Base-by-base conservation (phyloP, 2,113 vertebrate genomes). In the Antechinus flavipes region DNA sequence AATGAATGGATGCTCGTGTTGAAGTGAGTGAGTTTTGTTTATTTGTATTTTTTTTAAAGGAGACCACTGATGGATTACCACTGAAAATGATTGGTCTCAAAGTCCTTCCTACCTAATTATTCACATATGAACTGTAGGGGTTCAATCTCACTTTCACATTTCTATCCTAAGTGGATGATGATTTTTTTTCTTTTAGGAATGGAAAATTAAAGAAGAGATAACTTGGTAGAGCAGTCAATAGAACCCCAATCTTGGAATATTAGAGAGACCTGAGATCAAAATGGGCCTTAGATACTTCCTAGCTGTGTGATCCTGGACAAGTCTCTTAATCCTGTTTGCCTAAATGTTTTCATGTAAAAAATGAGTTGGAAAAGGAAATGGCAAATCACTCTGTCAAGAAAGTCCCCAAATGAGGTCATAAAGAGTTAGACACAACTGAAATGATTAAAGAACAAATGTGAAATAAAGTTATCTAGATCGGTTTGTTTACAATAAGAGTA, bases 41-140 rank as follows among this genome's bases (percentile, higher is more conserved):
- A 84, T 84, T 42, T 93, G 61, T 47, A 10, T 68, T 68, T 68
- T 35, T 91, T 92, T 90, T 58, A 22, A 89, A 16, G 8, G 6
- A 76, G 23, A 96, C 94, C 92, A 92, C 42, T 92, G 90, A 92
- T 52, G 52, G 35, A 84, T 0, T 61, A 92, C 91, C 27, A 93
- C 68, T 91, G 91, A 2, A 93, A 95, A 89, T 90, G 6, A 90
- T 68, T 8, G 89, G 27, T 91, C 90, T 94, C 91, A 95, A 95
- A 90, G 30, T 50, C 14, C 5, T 26, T 47, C 35, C 84, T 26
- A 90, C 46, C 92, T 25, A 52, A 14, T 58, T 58, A 89, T 12
- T 91, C n/a, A 54, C 54, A 94, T 11, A 84, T 49, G 26, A 92
- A 12, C 26, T 68, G 4, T 4, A 26, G 25, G 92, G 54, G 4